Evolutionary conservation across 2,797 vertebrate species (phyloP), one percentile per base, ranked within the genome.

Genomic region (Onychomys torridus): DNA sequence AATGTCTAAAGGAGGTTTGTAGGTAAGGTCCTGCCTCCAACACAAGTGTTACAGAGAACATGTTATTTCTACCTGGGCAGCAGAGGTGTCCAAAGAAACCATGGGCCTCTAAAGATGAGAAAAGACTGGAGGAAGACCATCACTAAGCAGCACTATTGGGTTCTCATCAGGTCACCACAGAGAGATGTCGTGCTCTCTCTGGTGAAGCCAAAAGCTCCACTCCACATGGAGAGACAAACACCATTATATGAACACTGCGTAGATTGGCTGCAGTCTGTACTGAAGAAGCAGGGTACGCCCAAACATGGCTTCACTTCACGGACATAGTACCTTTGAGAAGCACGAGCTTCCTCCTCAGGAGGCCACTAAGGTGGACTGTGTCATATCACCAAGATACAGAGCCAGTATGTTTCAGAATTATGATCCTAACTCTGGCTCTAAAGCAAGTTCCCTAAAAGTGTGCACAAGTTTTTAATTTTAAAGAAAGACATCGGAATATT

Each of bases 381-480:
- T 34, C n/a, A 0, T 16, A 46, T 40, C 55, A 59, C 19, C 0
- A 6, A 76, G 76, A 93, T 21, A 81, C 0, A 61, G 0, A 32
- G 79, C 21, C 75, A 76, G 49, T 21, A 43, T 9, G 25, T 27
- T 61, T 86, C 77, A 76, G 78, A 65, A 29, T 9, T 52, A 63
- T 75, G 82, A 63, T 43, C 57, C 1, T 52, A 52, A 69, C 11
- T 34, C 75, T 55, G 85, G 82, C 69, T 96, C 61, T 55, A 87
- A 61, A 83, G 52, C 63, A 73, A 87, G 27, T 25, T 90, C 55
- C 57, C 95, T 59, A 94, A 16, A 16, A 69, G 32, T 14, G 76
- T 27, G 40, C 21, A 86, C 34, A 90, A 63, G 69, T 63, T 91
- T 89, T 96, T 57, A 71, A 90, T 93, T 81, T 90, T 81, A 91